phyloP scores from a whole-genome alignment of 2,797 vertebrate species.

The Petrocephalus schoutedeni region DNA sequence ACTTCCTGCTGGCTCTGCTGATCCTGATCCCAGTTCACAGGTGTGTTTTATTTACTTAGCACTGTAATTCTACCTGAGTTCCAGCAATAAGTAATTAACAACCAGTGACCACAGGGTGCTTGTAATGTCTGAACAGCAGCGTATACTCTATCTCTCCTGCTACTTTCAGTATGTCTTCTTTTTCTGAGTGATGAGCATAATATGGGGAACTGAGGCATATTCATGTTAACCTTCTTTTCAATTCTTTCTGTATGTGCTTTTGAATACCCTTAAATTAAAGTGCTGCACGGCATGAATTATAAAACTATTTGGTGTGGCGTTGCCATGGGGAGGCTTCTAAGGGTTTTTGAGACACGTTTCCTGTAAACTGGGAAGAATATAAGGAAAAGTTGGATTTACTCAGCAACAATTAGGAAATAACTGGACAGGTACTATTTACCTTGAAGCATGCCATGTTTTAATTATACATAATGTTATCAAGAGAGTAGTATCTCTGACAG shows the following conservation, averaged over 20 bases:
- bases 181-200: background rate
- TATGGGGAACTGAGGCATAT: background rate
- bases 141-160: background rate
- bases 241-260: background rate
- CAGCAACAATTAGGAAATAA: background rate
- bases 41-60: background rate
- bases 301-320: background rate
- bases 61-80: background rate
- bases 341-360: background rate
- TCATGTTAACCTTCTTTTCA: background rate
- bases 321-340: background rate
- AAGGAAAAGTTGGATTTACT: background rate
- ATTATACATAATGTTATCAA: background rate
- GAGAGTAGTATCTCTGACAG: background rate
- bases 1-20: background rate
- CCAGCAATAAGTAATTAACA: background rate
- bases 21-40: background rate
- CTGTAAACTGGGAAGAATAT: background rate
- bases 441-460: background rate
- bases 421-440: background rate
- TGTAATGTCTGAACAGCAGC: background rate
- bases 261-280: background rate
- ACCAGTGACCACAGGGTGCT: background rate
- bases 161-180: background rate
- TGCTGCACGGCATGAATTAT: background rate